A percentile compares a stretch with the other conserved stretches of the same genome.
These are phyloP conservation scores for Hemibagrus guttatus DNA, from an alignment of 2,797 vertebrate species.

Conservation along the genomic window DNA sequence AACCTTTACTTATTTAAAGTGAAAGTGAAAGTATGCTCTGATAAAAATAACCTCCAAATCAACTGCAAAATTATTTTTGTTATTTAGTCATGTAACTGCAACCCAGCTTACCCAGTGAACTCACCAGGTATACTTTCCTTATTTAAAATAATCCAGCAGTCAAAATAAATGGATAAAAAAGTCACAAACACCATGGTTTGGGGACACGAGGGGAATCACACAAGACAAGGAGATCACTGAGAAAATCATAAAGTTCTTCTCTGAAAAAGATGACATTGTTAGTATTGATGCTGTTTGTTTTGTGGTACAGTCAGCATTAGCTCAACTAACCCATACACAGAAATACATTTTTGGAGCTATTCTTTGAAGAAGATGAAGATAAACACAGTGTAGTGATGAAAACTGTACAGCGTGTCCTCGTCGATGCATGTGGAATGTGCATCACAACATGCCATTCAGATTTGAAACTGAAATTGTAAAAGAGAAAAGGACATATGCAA, in stretches of 20 bases:
- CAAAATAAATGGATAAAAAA: no score
- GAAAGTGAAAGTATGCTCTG: no score
- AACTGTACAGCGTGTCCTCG: constrained; percentile 38
- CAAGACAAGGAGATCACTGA: constrained; percentile 55
- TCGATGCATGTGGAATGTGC: constrained; percentile 42
- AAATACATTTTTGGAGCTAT: constrained; percentile 57
- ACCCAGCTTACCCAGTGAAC: no score
- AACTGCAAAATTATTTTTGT: no score
- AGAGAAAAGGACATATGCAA: constrained; percentile 35
- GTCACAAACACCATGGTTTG: constrained; percentile 64
- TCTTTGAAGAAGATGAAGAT: constrained; percentile 46
- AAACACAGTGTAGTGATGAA: no score
- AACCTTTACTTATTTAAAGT: no score
- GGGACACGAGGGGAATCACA: constrained; percentile 54
- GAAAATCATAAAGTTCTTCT: constrained; percentile 42
- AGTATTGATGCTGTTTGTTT: constrained; percentile 47
- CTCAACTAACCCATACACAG: constrained; percentile 47
- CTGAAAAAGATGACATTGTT: not conserved
- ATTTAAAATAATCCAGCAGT: no score
- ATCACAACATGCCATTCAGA: constrained; percentile 46
- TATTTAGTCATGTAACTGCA: no score
- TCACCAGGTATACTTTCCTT: constrained; percentile 12
- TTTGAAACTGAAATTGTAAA: constrained; percentile 27
- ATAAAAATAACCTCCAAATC: no score
- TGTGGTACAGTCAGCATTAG: constrained; percentile 49